phyloP scores from a whole-genome alignment of 2,797 vertebrate genomes.

The Centroberyx gerrardi region DNA sequence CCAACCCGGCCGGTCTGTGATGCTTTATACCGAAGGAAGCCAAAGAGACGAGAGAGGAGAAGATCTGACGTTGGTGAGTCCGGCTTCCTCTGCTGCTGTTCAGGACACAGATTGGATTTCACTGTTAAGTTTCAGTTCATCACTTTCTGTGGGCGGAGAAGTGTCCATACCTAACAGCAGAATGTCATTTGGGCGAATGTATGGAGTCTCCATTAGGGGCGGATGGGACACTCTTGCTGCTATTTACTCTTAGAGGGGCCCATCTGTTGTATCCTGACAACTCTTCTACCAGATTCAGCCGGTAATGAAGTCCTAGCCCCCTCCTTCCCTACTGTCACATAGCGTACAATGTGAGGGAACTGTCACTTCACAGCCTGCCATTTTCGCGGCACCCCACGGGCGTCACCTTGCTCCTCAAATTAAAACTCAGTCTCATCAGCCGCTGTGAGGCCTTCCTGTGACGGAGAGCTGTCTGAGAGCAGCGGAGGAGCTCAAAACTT shows the following conservation, averaged over 20 bases:
- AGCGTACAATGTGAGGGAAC: conserved; percentile 34
- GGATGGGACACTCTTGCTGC: no score
- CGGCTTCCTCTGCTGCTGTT: no score
- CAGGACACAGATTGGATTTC: no score
- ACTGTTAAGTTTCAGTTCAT: background rate
- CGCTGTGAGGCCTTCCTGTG: conserved; percentile 23
- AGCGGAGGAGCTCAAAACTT: background rate
- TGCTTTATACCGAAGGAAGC: no score
- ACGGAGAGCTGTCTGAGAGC: conserved; percentile 29
- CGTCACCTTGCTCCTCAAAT: conserved; percentile 58
- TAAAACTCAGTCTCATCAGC: conserved; percentile 45
- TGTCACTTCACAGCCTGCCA: conserved; percentile 60
- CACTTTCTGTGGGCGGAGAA: background rate
- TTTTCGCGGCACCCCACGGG: conserved; percentile 34
- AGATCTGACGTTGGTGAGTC: no score
- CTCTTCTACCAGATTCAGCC: background rate
- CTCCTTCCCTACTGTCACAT: conserved; percentile 19
- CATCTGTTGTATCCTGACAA: no score
- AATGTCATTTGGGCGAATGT: conserved; percentile 14
- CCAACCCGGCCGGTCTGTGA: no score
- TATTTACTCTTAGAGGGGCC: no score
- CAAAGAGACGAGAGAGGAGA: no score
- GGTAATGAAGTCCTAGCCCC: conserved; percentile 25
- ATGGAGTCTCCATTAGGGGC: no score
- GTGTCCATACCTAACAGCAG: background rate